A percentile compares a stretch with the other conserved stretches of the same genome.
Conservation (phyloP, 2,888 invertebrate species). For the Sphecodes monilicornis region DNA sequence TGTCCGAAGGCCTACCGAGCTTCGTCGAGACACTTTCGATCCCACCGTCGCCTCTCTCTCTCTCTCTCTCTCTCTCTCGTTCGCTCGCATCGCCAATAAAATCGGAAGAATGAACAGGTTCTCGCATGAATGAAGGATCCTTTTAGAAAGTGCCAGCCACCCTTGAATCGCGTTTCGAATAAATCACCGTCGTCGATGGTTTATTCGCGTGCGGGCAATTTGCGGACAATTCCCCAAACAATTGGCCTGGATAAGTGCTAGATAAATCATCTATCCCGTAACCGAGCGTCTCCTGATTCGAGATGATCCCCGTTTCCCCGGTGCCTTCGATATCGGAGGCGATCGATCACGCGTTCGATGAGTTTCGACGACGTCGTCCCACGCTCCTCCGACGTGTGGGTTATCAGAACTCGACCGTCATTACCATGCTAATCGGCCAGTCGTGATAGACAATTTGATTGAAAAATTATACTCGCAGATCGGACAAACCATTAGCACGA, state of each 20-base stretch:
- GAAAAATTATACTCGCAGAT: constrained; percentile 20
- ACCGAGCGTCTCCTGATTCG: neutral
- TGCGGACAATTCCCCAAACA: neutral
- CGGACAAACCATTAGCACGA: neutral
- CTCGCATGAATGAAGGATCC: constrained; percentile 17
- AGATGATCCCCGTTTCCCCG: neutral
- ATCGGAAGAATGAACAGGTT: constrained; percentile 10
- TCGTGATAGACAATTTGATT: constrained; percentile 25
- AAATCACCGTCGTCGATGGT: constrained; percentile 20
- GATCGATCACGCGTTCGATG: constrained; percentile 28
- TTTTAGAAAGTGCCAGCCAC: constrained; percentile 11
- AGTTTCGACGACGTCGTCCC: constrained; percentile 25
- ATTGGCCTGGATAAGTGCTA: neutral
- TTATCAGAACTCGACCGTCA: neutral
- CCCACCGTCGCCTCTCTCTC: neutral
- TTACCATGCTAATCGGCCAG: constrained; percentile 7
- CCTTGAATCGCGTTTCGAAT: neutral
- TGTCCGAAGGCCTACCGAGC: neutral
- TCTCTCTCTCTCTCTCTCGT: neutral
- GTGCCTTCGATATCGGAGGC: neutral
- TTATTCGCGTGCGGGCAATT: neutral
- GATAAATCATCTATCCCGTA: neutral
- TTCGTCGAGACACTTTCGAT: neutral
- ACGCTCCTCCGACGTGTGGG: constrained; percentile 15
- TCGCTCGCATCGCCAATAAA: constrained; percentile 1